Evolutionary conservation across 2,113 vertebrate species (phyloP).

Genomic region (Pycnonotus jocosus): DNA sequence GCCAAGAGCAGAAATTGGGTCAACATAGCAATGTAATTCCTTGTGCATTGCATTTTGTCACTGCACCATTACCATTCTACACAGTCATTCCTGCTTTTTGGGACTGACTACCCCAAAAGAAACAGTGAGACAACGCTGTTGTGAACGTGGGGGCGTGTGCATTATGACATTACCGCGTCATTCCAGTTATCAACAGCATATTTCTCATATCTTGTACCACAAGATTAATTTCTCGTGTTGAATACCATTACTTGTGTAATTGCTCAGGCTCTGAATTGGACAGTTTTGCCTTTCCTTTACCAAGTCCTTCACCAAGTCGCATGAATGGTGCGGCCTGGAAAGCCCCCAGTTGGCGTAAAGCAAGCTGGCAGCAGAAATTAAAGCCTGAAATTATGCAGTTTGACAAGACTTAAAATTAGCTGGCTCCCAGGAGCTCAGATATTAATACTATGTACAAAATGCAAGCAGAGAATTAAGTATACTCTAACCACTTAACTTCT

Average conservation of each 20-base stretch:
- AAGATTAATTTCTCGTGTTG: not conserved
- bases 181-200: not conserved
- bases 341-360: not conserved
- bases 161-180: not conserved
- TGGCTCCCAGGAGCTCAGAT: not conserved
- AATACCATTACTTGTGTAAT: not conserved
- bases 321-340: not conserved
- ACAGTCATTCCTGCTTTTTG: not conserved
- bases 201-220: not conserved
- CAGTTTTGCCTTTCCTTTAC: not conserved
- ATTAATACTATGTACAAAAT: not conserved
- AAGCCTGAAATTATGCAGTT: not conserved
- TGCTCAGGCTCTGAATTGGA: not conserved
- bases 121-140: not conserved
- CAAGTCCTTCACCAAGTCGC: not conserved
- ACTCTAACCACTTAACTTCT: not conserved
- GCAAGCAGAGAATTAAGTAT: not conserved
- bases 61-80: not conserved
- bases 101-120: not conserved
- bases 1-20: not conserved
- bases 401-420: not conserved
- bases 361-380: not conserved
- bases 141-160: rapidly evolving
- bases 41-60: not conserved
- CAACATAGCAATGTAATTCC: not conserved